A percentile compares a stretch with the other conserved stretches of the same genome.
Evolutionary conservation across 2,113 vertebrate genomes (phyloP).

Genomic region (Pogonocichla stellata): DNA sequence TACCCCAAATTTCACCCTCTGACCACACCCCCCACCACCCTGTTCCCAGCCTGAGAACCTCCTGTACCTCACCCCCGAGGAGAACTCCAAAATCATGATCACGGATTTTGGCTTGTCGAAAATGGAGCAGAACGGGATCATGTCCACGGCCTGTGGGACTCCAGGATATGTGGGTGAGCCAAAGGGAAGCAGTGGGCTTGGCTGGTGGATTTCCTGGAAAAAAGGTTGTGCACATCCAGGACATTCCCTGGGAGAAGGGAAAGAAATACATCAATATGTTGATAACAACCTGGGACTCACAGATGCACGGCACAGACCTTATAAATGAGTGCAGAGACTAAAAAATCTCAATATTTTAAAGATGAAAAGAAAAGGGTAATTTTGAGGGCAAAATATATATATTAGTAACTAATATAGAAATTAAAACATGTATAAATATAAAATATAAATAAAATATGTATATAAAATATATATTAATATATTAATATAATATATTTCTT

Average conservation of each 20-base stretch:
- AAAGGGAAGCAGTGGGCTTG: neutral
- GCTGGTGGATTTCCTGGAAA: neutral
- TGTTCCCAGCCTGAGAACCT: slow-evolving; percentile 89
- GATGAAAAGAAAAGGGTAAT: neutral
- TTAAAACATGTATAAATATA: no score
- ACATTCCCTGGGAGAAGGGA: neutral
- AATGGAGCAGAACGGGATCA: slow-evolving; percentile 87
- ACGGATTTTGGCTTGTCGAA: slow-evolving; percentile 95
- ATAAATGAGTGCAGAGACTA: rapidly evolving
- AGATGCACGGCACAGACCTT: neutral
- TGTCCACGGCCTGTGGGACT: slow-evolving; percentile 94
- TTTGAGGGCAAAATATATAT: neutral
- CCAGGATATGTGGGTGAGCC: slow-evolving; percentile 91
- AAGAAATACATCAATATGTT: neutral
- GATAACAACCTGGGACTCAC: neutral
- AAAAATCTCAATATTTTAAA: neutral
- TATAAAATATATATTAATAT: no score
- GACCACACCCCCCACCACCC: neutral
- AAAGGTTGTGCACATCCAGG: neutral
- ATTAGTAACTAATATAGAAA: no score
- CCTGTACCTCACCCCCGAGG: slow-evolving; percentile 87
- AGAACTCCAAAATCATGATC: slow-evolving; percentile 96
- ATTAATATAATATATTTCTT: no score
- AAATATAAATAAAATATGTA: no score
- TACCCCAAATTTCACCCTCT: neutral